phyloP scores from a whole-genome alignment of 1,140 invertebrate species.

The Drosophila ercepeae region DNA sequence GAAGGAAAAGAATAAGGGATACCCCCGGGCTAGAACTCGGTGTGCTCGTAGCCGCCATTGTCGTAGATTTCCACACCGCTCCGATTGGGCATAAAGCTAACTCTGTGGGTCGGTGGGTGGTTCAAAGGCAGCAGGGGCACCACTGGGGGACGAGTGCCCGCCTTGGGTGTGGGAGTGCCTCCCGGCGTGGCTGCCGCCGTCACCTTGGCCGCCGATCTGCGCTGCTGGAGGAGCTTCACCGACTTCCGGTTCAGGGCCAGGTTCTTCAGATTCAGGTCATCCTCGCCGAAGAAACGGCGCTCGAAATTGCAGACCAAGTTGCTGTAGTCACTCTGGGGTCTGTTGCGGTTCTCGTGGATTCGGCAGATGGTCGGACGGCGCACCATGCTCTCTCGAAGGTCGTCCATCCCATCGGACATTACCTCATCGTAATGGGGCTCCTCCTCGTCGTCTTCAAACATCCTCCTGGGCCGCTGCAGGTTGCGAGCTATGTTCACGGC shows the following conservation, averaged over 20 bases:
- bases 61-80: constrained; percentile 49
- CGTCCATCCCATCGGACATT: constrained; percentile 13
- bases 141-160: constrained; percentile 44
- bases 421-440: constrained; percentile 62
- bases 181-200: constrained; percentile 62
- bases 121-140: not conserved
- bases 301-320: constrained; percentile 78
- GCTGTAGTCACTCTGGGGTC: constrained; percentile 65
- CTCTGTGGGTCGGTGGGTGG: constrained; percentile 22
- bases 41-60: constrained; percentile 56
- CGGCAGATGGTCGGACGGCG: constrained; percentile 74
- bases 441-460: constrained; percentile 84
- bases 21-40: constrained; percentile 31
- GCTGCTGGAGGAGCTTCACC: constrained; percentile 65
- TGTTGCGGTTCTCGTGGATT: constrained; percentile 66
- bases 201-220: constrained; percentile 59
- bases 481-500: constrained; percentile 87
- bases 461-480: constrained; percentile 85
- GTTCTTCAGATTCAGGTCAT: constrained; percentile 71
- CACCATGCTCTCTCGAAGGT: constrained; percentile 49
- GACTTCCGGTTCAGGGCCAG: constrained; percentile 75
- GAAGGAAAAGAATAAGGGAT: not conserved
- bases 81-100: constrained; percentile 40
- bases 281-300: constrained; percentile 71
- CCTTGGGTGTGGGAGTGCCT: constrained; percentile 48